Evolutionary conservation across 2,888 invertebrate species (phyloP), one percentile per base, ranked within the genome.

Genomic region (Melieria crassipennis): DNA sequence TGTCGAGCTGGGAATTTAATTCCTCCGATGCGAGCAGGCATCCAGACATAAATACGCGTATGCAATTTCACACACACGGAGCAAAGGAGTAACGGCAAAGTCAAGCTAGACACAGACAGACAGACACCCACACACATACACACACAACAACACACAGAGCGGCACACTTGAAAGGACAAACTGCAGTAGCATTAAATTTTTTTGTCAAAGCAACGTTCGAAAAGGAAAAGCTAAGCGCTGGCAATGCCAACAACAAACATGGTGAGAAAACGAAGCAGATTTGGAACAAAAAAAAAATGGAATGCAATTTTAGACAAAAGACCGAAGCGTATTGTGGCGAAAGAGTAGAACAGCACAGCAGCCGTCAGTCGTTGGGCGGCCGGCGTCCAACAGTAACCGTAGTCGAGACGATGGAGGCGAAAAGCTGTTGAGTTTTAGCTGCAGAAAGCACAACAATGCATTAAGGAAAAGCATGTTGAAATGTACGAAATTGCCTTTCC

Each of bases 261-360:
- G 16, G 52, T 13, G 30, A 52, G 60, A 52, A 61, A 67, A 60
- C 61, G 67, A 52, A 61, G 58, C 60, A 67, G 52, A 58, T 60
- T 52, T 61, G 67, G 60, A 58, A 58, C 66, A 66, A 69, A 63
- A 63, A 62, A 52, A 69, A 69, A 62, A 62, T 52, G 47, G 69
- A 69, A 69, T 62, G 69, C 69, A 69, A 69, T 69, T 69, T 69
- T 69, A 69, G 56, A 69, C 69, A 69, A 69, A 69, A 63, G 69
- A 69, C 69, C 30, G 30, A 30, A 30, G 30, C 30, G 30, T 30
- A 30, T 30, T 30, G 30, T 30, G 30, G 30, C 30, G 30, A 30
- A 30, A 30, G 30, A 30, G 30, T 30, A 30, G 30, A 30, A 30
- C 3, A 30, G 30, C 30, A 30, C 30, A 30, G 30, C 30, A 30